These are phyloP conservation scores for Epinotia demarniana DNA, from an alignment of 2,888 invertebrate genomes.

Conservation along the genomic window DNA sequence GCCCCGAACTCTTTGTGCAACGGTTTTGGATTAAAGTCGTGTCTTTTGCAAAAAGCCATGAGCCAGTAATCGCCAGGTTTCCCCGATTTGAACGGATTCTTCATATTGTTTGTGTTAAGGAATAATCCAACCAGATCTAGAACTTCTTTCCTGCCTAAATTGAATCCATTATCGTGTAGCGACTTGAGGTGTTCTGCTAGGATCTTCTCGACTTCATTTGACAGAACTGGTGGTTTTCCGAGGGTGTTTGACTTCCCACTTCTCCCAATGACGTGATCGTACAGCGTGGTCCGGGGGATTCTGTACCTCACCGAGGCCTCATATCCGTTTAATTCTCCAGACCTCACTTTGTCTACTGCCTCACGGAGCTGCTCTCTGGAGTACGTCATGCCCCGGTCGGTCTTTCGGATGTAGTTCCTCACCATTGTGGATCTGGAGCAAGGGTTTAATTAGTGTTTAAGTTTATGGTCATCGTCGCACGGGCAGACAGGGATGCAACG, in stretches of 20 bases:
- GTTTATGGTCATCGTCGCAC: not conserved
- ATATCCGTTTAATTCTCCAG: slow-evolving; percentile 2
- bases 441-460: not conserved
- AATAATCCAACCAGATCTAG: slow-evolving; percentile 2
- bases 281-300: slow-evolving; percentile 12
- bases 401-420: slow-evolving; percentile 19
- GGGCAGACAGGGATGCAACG: no score
- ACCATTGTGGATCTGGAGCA: slow-evolving; percentile 14
- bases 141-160: slow-evolving; percentile 2
- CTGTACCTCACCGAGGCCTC: slow-evolving; percentile 3
- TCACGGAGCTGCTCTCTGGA: not conserved
- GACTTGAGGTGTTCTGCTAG: slow-evolving; percentile 7
- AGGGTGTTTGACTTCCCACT: slow-evolving; percentile 2
- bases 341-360: slow-evolving; percentile 2
- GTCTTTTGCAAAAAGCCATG: not conserved
- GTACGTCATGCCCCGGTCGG: slow-evolving; percentile 11
- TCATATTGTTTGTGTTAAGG: not conserved
- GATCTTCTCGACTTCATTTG: not conserved
- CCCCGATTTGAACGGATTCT: slow-evolving; percentile 2
- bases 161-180: slow-evolving; percentile 5
- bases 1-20: slow-evolving; percentile 4
- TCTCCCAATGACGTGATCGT: slow-evolving; percentile 1
- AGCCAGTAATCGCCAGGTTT: slow-evolving; percentile 14
- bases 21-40: not conserved
- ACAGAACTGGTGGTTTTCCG: slow-evolving; percentile 12